These are phyloP conservation scores for Trididemnum clinides DNA, from an alignment of 23 tunicate species.

Conservation along the genomic window DNA sequence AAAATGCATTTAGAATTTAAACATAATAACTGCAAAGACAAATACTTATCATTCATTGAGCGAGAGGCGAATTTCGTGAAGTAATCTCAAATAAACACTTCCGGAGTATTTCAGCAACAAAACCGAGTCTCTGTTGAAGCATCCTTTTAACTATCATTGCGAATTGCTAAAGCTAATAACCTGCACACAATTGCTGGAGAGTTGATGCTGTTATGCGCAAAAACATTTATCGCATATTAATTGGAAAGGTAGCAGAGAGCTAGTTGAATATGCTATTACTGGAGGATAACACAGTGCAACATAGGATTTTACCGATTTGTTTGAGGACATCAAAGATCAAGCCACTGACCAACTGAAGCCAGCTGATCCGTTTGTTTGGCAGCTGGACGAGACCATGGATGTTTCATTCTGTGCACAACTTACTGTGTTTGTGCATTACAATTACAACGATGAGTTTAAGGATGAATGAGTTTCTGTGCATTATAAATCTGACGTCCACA, in stretches of 20 bases:
- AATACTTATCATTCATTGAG: neutral
- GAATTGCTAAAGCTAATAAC: neutral
- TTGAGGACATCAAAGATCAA: slow-evolving; percentile 6
- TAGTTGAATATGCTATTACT: no score
- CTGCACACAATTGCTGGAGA: slow-evolving; percentile 9
- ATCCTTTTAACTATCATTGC: neutral
- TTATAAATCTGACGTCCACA: no score
- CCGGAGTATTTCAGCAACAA: neutral
- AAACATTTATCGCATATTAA: slow-evolving; percentile 4
- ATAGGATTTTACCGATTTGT: neutral
- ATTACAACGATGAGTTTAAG: no score
- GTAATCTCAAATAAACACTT: neutral
- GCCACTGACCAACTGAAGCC: neutral
- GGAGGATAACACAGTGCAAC: slow-evolving; percentile 8
- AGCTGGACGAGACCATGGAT: slow-evolving; percentile 18
- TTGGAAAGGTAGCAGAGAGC: slow-evolving; percentile 9
- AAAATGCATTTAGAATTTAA: neutral
- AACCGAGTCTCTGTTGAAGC: no score
- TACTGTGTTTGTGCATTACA: no score
- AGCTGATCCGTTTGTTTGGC: neutral
- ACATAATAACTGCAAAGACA: slow-evolving; percentile 13
- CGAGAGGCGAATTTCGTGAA: slow-evolving; percentile 15
- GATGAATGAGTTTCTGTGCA: no score
- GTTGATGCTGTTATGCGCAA: neutral
- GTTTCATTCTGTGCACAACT: slow-evolving; percentile 20